A percentile compares a stretch with the other conserved stretches of the same genome.
These are phyloP conservation scores for Epinephelus malabaricus DNA, from an alignment of 2,797 vertebrate species.

Conservation along the genomic window DNA sequence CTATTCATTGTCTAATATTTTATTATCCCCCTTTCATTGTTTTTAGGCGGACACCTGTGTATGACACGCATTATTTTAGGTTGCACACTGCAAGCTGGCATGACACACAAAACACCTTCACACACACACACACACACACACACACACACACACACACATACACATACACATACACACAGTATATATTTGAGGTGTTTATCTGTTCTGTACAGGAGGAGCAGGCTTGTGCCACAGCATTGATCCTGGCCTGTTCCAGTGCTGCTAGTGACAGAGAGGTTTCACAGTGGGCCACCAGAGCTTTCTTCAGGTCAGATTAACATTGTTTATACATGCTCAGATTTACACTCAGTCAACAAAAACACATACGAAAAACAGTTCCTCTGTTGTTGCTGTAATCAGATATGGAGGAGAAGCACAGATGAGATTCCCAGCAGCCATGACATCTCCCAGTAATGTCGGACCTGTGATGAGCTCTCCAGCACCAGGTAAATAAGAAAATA, in stretches of 20 bases:
- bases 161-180: not conserved
- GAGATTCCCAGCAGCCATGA: constrained; percentile 91
- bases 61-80: constrained; percentile 3
- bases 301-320: constrained; percentile 90
- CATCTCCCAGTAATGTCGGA: constrained; percentile 89
- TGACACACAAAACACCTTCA: not conserved
- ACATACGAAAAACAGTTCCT: constrained; percentile 3
- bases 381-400: constrained; percentile 72
- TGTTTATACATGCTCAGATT: not conserved
- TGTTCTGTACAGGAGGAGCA: constrained; percentile 91
- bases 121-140: not conserved
- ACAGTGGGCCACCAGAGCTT: constrained; percentile 94
- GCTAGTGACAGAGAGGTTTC: constrained; percentile 94
- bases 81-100: not conserved
- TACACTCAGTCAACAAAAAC: not conserved
- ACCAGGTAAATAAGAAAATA: constrained; percentile 59
- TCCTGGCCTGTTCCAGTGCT: constrained; percentile 93
- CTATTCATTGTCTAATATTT: not conserved
- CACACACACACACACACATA: not conserved
- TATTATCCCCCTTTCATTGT: not conserved
- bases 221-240: constrained; percentile 94
- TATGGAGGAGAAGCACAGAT: constrained; percentile 98
- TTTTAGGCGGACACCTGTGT: not conserved
- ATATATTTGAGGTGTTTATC: not conserved
- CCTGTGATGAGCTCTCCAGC: constrained; percentile 91